Evolutionary conservation across 2,888 invertebrate species (phyloP).

Genomic region (Ennomos erosarius): DNA sequence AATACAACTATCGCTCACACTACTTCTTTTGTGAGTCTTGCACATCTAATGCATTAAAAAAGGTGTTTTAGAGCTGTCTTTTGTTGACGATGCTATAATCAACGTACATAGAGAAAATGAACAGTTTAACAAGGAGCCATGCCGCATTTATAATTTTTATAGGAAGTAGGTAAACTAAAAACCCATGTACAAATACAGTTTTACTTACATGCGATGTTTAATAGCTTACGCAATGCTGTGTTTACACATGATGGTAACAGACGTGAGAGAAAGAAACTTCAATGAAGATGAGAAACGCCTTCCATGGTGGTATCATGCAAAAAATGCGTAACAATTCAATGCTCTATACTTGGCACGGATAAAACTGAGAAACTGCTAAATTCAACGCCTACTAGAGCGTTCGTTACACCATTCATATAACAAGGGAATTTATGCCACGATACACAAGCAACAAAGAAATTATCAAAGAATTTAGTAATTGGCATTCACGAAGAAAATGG

Average conservation of each 20-base stretch:
- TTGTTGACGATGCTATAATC: too few species aligned
- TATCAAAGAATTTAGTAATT: conserved; percentile 80
- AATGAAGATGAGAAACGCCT: conserved; percentile 55
- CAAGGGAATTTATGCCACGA: conserved; percentile 9
- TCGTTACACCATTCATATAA: conserved; percentile 10
- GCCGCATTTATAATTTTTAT: conserved; percentile 27
- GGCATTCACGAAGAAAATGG: conserved; percentile 86
- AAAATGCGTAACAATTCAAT: conserved; percentile 63
- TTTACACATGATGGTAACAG: conserved; percentile 6
- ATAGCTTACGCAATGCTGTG: conserved; percentile 4
- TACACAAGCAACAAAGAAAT: conserved; percentile 67
- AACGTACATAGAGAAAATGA: background rate
- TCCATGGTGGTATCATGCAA: conserved; percentile 74
- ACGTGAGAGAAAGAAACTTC: conserved; percentile 40
- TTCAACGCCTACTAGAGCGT: conserved; percentile 12
- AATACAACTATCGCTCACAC: too few species aligned
- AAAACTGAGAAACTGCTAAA: conserved; percentile 28
- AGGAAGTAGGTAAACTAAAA: conserved; percentile 22
- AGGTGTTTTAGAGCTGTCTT: too few species aligned
- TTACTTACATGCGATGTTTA: conserved; percentile 3
- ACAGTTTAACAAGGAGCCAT: conserved; percentile 24
- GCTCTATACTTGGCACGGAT: conserved; percentile 43
- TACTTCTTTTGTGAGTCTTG: too few species aligned
- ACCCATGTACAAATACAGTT: background rate
- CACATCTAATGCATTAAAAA: too few species aligned